Evolutionary conservation across 1,140 invertebrate genomes (phyloP), one percentile per base, ranked within the genome.

Genomic region (Drosophila micromelanica): DNA sequence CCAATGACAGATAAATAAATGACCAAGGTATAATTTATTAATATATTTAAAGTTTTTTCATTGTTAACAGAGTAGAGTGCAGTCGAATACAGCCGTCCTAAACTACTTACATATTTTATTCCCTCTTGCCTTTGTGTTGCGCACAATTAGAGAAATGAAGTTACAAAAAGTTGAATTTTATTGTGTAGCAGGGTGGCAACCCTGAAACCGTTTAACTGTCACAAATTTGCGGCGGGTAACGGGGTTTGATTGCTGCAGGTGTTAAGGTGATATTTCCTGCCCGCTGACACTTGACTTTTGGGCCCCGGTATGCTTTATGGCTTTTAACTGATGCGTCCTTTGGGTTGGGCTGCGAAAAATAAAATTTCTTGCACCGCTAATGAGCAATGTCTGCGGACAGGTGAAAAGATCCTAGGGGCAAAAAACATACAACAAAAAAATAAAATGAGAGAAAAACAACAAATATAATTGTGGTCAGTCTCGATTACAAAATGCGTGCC

Each of bases 401-500:
- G 57, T 78, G 76, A 73, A 60, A 71, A 17, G 42, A 59, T 63
- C 59, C 43, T 59, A 13, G 48, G 49, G 30, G 17, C 40, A 52
- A 20, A 45, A n/a, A 42, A 42, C 42, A 7, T 57, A 9, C 27
- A 30, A 57, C 2, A 42, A n/a, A 35, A 7, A 30, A 15, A 7
- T 30, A n/a, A 43, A n/a, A n/a, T n/a, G n/a, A n/a, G n/a, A n/a
- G n/a, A 73, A 52, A 20, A 35, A 45, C 17, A 23, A 48, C 3
- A 38, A 48, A 56, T 54, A 55, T 52, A 77, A 80, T 84, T 84
- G 82, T 76, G 84, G 82, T 77, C 82, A 80, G 76, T 84, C 82
- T 87, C 84, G 79, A 89, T 87, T 89, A 84, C 84, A 84, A 71
- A 76, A 71, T 73, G 73, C 74, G 71, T 74, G 69, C 54, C 46